Evolutionary conservation across 2,888 invertebrate genomes (phyloP).

Genomic region (Zygothrica quintamaculata): DNA sequence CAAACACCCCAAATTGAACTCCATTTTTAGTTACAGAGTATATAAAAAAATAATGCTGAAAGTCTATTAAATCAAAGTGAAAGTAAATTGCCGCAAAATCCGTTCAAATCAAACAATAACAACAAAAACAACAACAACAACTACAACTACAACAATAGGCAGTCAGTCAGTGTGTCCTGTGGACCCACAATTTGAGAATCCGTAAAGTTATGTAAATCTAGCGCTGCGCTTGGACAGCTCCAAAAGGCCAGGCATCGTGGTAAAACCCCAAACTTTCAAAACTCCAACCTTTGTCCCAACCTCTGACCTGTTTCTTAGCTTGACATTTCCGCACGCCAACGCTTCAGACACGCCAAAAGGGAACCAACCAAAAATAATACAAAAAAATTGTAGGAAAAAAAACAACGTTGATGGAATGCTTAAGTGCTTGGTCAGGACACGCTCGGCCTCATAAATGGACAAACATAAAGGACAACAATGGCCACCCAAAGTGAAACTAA

Average conservation of each 20-base stretch:
- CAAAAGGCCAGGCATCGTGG: too few species aligned
- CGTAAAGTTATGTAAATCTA: conserved; percentile 71
- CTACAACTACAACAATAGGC: too few species aligned
- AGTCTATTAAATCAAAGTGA: conserved; percentile 28
- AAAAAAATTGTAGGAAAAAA: too few species aligned
- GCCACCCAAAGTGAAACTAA: conserved; percentile 65
- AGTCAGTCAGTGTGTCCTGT: too few species aligned
- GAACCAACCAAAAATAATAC: too few species aligned
- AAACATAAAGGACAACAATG: conserved; percentile 55
- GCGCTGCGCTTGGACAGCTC: conserved; percentile 62
- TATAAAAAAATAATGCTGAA: conserved; percentile 2
- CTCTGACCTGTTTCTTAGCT: neutral
- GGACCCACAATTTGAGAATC: conserved; percentile 26
- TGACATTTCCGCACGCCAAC: conserved; percentile 60
- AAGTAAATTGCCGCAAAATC: conserved; percentile 57
- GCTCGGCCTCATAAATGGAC: conserved; percentile 45
- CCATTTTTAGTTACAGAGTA: conserved; percentile 1
- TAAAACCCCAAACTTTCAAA: conserved; percentile 13
- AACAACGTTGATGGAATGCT: conserved; percentile 69
- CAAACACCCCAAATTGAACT: too few species aligned
- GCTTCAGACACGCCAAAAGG: conserved; percentile 55
- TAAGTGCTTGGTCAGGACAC: conserved; percentile 60
- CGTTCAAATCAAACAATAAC: conserved; percentile 33
- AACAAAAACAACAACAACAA: conserved; percentile 27
- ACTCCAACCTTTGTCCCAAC: neutral